A percentile compares a stretch with the other conserved stretches of the same genome.
Conservation (phyloP, 2,888 invertebrate species). For the Oasisia sp. region DNA sequence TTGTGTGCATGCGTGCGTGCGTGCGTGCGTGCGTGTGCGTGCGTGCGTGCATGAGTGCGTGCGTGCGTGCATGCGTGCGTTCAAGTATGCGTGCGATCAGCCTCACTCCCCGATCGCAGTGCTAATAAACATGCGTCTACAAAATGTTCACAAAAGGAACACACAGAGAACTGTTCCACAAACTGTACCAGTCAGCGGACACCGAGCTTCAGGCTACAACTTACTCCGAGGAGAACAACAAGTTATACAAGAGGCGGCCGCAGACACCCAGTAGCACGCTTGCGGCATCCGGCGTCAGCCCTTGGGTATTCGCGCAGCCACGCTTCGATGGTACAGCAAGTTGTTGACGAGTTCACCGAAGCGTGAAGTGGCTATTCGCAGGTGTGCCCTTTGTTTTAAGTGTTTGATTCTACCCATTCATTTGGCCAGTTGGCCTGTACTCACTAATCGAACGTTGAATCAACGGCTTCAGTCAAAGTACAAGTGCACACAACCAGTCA, state of each 20-base stretch:
- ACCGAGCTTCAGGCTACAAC: background rate
- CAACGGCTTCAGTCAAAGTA: background rate
- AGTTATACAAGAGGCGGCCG: background rate
- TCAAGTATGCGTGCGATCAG: too few species aligned
- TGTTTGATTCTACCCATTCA: background rate
- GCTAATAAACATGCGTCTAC: too few species aligned
- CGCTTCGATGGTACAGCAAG: background rate
- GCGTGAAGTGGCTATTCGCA: background rate
- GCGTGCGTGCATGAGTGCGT: too few species aligned
- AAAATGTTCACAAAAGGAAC: background rate
- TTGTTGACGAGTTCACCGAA: background rate
- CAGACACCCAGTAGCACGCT: background rate
- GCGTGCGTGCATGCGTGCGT: too few species aligned
- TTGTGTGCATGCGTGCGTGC: too few species aligned
- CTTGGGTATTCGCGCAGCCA: background rate
- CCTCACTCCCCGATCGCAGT: too few species aligned
- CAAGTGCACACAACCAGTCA: background rate
- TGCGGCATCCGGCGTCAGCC: background rate
- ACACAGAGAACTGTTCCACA: background rate
- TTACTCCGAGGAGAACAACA: background rate
- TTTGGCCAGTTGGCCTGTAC: background rate
- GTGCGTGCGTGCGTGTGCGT: too few species aligned
- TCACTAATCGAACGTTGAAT: background rate
- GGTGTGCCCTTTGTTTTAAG: background rate
- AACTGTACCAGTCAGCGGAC: background rate